Base-by-base conservation (phyloP, 2,797 vertebrate species). In the Pygocentrus nattereri region DNA sequence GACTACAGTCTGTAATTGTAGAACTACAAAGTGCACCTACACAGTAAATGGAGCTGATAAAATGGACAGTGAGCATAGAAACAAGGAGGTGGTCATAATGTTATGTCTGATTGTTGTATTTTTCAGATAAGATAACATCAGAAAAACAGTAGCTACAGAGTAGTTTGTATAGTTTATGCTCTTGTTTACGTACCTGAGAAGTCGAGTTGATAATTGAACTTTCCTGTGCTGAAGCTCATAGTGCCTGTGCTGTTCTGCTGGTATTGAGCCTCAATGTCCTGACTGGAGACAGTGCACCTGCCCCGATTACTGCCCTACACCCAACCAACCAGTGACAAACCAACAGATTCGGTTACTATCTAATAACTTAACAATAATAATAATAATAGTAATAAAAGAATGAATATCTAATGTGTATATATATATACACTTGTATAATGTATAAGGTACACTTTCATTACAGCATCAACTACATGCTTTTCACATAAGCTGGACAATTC, bases 191-290 rank as follows among this genome's bases (percentile, higher is more conserved):
- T 59, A 94, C 93, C 86, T 88, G 88, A 84, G 80, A 93, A 92
- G 85, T 90, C 64, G 0, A 94, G 87, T 30, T 86, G 85, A 1
- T 93, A 93, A 23, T 0, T 75, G 13, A 92, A 93, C 0, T 0
- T 21, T 0, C 0, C 47, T 15, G 89, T 79, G 2, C 15, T 79
- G 49, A 93, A 93, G 3, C 0, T 78, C 52, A 93, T 54, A 4
- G 11, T 81, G 15, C 89, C 90, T 1, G 79, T 61, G 0, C 81
- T 82, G 88, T 92, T 87, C 56, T 83, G 86, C 38, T 91, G 90
- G 85, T 89, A 92, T 54, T 85, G 74, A 8, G 72, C 82, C 83
- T 94, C 93, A 31, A 93, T 90, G 67, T 94, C 91, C 79, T 87
- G 79, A 80, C 91, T 92, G 67, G 92, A 91, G 23, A 89, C 2